These are phyloP conservation scores for Urocolius indicus DNA, from an alignment of 2,113 vertebrate genomes.

Conservation along the genomic window DNA sequence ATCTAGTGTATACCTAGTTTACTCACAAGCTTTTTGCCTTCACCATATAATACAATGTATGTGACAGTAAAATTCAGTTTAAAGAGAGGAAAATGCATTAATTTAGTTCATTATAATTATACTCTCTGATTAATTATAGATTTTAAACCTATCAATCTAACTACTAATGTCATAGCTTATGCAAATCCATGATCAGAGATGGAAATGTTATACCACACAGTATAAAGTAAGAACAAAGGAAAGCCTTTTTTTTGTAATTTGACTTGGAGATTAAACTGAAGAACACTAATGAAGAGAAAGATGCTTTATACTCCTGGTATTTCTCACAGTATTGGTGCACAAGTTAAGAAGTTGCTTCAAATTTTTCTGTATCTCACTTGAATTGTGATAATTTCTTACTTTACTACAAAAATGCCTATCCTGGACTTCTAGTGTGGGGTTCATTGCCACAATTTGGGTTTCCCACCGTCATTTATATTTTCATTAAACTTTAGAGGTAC, in stretches of 20 bases:
- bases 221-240: neutral
- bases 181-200: neutral
- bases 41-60: fast-evolving
- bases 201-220: neutral
- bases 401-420: neutral
- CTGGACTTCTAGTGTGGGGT: neutral
- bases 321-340: neutral
- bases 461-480: neutral
- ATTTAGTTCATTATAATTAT: neutral
- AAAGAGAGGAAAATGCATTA: neutral
- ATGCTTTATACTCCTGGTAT: neutral
- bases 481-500: neutral
- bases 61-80: neutral
- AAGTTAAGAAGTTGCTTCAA: neutral
- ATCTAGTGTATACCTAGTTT: neutral
- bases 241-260: neutral
- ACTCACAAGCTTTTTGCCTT: neutral
- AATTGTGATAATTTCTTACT: neutral
- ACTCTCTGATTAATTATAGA: neutral
- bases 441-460: neutral
- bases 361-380: neutral
- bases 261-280: neutral
- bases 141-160: neutral
- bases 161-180: neutral
- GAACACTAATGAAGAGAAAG: neutral